These are phyloP conservation scores for Drosophila sturtevanti DNA, from an alignment of 1,140 invertebrate genomes.

Conservation along the genomic window DNA sequence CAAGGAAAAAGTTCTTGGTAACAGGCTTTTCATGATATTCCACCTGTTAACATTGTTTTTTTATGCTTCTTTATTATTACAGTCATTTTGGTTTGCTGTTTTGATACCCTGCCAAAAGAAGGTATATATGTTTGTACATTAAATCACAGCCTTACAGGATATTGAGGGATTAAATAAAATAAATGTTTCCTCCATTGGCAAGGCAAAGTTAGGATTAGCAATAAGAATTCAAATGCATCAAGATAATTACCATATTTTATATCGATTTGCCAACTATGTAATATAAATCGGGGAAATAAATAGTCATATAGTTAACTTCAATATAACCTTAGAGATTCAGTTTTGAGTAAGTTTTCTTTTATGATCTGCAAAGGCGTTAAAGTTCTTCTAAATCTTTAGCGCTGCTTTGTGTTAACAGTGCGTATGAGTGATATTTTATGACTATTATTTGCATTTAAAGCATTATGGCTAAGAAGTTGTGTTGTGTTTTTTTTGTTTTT, in stretches of 20 bases:
- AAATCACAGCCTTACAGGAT: too few species aligned
- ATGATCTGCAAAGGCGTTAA: slow-evolving; percentile 31
- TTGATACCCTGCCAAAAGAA: not conserved
- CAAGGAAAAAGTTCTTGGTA: not conserved
- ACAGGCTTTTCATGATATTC: not conserved
- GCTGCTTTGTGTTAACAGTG: slow-evolving; percentile 30
- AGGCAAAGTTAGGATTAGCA: too few species aligned
- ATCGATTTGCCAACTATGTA: too few species aligned
- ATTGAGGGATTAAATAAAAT: too few species aligned
- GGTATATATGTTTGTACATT: not conserved
- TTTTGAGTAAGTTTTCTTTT: slow-evolving; percentile 23
- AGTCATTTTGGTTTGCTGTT: not conserved
- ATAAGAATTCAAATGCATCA: too few species aligned
- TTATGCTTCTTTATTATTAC: slow-evolving; percentile 32
- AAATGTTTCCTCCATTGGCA: too few species aligned
- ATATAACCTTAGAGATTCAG: not conserved
- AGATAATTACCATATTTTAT: too few species aligned
- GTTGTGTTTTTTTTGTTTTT: slow-evolving; percentile 12
- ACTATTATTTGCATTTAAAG: slow-evolving; percentile 44
- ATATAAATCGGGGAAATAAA: too few species aligned
- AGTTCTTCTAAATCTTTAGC: slow-evolving; percentile 21
- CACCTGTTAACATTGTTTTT: slow-evolving; percentile 51
- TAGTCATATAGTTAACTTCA: not conserved
- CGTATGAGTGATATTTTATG: slow-evolving; percentile 59
- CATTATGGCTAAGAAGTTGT: slow-evolving; percentile 26